Evolutionary conservation across 92 coral and sea anemone genomes (phyloP).

Genomic region (Heteractis magnifica): DNA sequence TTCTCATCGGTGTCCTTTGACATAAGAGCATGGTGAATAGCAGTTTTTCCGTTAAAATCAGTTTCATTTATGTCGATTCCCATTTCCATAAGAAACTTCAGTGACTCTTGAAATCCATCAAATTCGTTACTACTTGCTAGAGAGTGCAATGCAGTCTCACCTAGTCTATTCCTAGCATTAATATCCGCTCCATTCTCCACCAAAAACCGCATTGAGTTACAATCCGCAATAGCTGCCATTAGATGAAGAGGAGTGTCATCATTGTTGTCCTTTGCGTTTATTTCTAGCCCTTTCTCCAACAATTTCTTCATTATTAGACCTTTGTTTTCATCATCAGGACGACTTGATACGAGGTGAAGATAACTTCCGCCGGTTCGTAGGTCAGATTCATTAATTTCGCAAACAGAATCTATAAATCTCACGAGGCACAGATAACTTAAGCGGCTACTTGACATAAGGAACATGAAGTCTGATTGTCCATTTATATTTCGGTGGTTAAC

Average conservation of each 20-base stretch:
- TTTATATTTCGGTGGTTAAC: slow-evolving; percentile 28
- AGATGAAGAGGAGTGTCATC: slow-evolving; percentile 37
- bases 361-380: slow-evolving; percentile 42
- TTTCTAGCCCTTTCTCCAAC: slow-evolving; percentile 33
- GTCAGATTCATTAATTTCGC: slow-evolving; percentile 35
- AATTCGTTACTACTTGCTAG: slow-evolving; percentile 41
- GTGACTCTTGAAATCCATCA: slow-evolving; percentile 42
- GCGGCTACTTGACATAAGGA: slow-evolving; percentile 21
- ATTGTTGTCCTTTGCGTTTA: slow-evolving; percentile 37
- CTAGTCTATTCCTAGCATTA: slow-evolving; percentile 25
- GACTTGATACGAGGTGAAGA: slow-evolving; percentile 28
- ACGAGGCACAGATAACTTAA: slow-evolving; percentile 14
- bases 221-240: slow-evolving; percentile 41
- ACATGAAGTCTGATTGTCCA: slow-evolving; percentile 37
- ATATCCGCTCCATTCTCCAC: slow-evolving; percentile 38
- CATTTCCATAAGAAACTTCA: slow-evolving; percentile 35
- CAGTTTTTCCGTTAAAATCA: slow-evolving; percentile 23
- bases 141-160: slow-evolving; percentile 26
- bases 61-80: slow-evolving; percentile 26
- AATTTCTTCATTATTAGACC: slow-evolving; percentile 15
- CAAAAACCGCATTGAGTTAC: slow-evolving; percentile 27
- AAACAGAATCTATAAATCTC: slow-evolving; percentile 14
- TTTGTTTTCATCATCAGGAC: slow-evolving; percentile 39
- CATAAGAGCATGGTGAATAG: slow-evolving; percentile 23
- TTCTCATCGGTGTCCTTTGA: slow-evolving; percentile 29